Base-by-base conservation (phyloP, 2,797 vertebrate species). In the Myotis vivesi region DNA sequence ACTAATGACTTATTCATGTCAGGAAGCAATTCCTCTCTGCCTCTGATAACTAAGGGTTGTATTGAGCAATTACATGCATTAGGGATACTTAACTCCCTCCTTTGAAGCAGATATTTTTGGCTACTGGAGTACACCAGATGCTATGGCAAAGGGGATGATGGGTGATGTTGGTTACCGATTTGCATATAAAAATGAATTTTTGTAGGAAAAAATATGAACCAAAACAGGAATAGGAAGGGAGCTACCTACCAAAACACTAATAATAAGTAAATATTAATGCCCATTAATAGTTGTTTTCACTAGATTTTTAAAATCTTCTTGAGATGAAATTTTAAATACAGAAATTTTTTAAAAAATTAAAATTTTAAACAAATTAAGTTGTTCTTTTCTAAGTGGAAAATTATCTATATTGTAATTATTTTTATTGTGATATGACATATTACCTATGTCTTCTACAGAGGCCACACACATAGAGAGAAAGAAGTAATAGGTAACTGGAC, bases 81-180 rank as follows among this genome's bases (percentile, higher is more conserved):
- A 59, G 64, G 55, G 62, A 69, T 71, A 86, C 87, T 91, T 85
- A 95, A 80, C 49, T 72, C 57, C 30, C 53, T 95, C 68, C 83
- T 94, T 57, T 33, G 71, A 95, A 71, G 88, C 79, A 84, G 44
- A 84, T 59, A 75, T 53, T 92, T 95, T 96, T 95, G 94, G 90
- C 82, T 89, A 64, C 49, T 89, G 44, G 16, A 96, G 75, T 81
- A 89, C 0, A 81, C 59, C 69, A 95, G 94, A 94, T 91, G 86
- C 84, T 82, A 57, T 38, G 30, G 66, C 30, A 93, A 87, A 75
- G 55, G n/a, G n/a, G 38, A 33, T 69, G 25, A 59, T 92, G 91
- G 57, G 49, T 91, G 57, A 89, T 79, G n/a, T 23, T 90, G 38
- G 33, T 82, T 85, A 68, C 82, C 53, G 20, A 92, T 84, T 92